Base-by-base conservation (phyloP, 2,888 invertebrate genomes). In the Xestia rhomboidea region DNA sequence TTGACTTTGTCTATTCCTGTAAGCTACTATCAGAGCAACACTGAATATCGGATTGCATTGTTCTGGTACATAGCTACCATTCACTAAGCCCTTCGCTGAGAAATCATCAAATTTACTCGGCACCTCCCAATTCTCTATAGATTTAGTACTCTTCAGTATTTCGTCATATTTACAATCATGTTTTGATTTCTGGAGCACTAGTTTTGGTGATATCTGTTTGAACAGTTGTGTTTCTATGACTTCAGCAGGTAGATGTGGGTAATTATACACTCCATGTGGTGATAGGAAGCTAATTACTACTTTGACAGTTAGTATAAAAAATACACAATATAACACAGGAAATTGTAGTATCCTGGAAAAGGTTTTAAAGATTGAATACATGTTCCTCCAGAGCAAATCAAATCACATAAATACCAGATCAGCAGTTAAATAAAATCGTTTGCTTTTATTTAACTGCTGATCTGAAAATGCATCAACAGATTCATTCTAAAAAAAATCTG, bases 1-100 rank as follows among this genome's bases (percentile, higher is more conserved):
- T 89, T 99, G 99, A 7, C 97, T 95, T 86, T 98, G 97, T 66
- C 99, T 97, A 89, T 98, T 98, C 73, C 99, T 97, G 81, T 97
- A 97, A 0, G 99, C 98, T 73, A 99, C 97, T 85, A 99, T 97
- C 60, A 99, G 97, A 44, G 99, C 99, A 38, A 98, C 98, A 91
- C 98, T 98, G 91, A 97, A 97, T 38, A 92, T 80, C 0, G 96
- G 95, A 46, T 91, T 93, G 84, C 96, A 96, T 54, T 93, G 88
- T 13, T 89, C 88, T 0, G 96, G 96, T 8, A 87, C 72, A 66
- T 91, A 96, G 68, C 92, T 94, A 0, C 96, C 96, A 77, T 95
- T 95, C 10, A 86, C 86, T n/a, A 95, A 88, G 0, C 93, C 93
- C 30, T 80, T 89, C 0, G 93, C 90, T 24, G 89, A 84, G 74